Conservation (phyloP, 2,113 vertebrate genomes). For the Rhinogobius similis region DNA sequence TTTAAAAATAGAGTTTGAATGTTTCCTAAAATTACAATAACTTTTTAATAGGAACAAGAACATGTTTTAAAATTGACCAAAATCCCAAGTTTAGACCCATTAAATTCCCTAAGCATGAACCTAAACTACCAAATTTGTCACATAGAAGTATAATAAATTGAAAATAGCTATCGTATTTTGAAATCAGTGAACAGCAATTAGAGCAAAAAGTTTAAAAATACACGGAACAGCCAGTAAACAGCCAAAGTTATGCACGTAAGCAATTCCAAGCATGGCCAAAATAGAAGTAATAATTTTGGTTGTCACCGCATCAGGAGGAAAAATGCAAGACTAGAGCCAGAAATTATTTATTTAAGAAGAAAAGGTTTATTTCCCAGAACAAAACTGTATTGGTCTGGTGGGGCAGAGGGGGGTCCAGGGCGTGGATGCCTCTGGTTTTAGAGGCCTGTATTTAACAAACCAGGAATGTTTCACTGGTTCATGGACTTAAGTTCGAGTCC, state of each 20-base stretch:
- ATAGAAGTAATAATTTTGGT: slow-evolving; percentile 85
- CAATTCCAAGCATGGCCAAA: slow-evolving; percentile 83
- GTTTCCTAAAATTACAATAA: not conserved
- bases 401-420: slow-evolving; percentile 16
- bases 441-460: slow-evolving; percentile 65
- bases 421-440: slow-evolving; percentile 24
- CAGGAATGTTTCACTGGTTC: slow-evolving; percentile 53
- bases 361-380: slow-evolving; percentile 76
- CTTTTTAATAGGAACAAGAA: not conserved
- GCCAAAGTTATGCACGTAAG: slow-evolving; percentile 71
- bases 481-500: slow-evolving; percentile 38
- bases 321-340: slow-evolving; percentile 84
- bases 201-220: slow-evolving; percentile 65
- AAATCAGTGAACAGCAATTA: slow-evolving; percentile 65
- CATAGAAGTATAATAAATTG: not conserved
- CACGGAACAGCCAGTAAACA: slow-evolving; percentile 74
- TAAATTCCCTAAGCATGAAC: slow-evolving; percentile 20
- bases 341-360: slow-evolving; percentile 84
- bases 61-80: not conserved
- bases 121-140: slow-evolving; percentile 16
- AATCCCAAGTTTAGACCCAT: slow-evolving; percentile 15
- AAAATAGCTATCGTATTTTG: not conserved
- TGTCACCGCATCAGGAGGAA: slow-evolving; percentile 75
- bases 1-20: not conserved
- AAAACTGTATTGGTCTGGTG: slow-evolving; percentile 77